Evolutionary conservation across 2,797 vertebrate genomes (phyloP).

Genomic region (Florisuga fusca): DNA sequence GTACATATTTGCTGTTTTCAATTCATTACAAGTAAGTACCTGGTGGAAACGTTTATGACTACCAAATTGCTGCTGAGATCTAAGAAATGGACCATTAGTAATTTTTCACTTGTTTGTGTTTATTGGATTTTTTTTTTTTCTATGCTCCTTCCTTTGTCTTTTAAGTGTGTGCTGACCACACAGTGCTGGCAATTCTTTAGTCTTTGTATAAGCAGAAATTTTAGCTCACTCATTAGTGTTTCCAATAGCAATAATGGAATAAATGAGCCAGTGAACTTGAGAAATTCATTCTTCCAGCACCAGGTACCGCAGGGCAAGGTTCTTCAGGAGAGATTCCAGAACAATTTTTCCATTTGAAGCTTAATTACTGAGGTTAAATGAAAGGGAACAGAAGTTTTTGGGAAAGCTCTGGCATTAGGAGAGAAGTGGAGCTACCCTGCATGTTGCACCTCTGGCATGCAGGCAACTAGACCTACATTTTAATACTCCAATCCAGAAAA

Average conservation of each 20-base stretch:
- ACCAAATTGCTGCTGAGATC: background rate
- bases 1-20: constrained; percentile 94
- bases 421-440: background rate
- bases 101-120: background rate
- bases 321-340: background rate
- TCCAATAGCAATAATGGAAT: constrained; percentile 1
- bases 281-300: background rate
- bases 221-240: background rate
- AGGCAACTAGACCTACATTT: background rate
- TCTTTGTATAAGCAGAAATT: background rate
- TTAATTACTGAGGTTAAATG: background rate
- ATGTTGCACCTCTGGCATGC: background rate
- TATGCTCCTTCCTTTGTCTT: background rate
- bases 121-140: background rate
- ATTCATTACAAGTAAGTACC: constrained; percentile 90
- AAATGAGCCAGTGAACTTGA: background rate
- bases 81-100: background rate
- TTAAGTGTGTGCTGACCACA: background rate
- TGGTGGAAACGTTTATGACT: background rate
- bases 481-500: background rate
- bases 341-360: background rate
- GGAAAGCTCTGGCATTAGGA: background rate
- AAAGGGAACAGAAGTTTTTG: background rate
- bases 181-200: background rate
- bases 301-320: background rate